Base-by-base conservation (phyloP, 1,140 invertebrate species). In the Chymomyza costata region DNA sequence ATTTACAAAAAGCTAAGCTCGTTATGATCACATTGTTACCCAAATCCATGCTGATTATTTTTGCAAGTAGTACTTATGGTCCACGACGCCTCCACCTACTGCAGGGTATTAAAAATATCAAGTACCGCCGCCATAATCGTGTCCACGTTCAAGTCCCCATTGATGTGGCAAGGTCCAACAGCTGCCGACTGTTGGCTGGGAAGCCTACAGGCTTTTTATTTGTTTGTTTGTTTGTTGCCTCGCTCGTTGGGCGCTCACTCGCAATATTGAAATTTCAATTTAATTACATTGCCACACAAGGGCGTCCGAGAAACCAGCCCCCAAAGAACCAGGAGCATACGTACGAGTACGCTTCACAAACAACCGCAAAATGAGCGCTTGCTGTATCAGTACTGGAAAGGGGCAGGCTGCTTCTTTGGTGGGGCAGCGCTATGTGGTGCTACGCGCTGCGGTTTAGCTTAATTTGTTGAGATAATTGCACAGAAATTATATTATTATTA, bases 191-290 rank as follows among this genome's bases (percentile, higher is more conserved):
- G 38, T 19, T 31, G 15, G 37, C 19, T 18, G 17, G 21, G 25
- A 18, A 18, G 30, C 10, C 25, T 8, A 14, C 18, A 15, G 35
- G 18, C 37, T 31, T 21, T 43, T n/a, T 18, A 10, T n/a, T 15
- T 18, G 11, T n/a, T 15, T 30, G 17, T 14, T 43, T 25, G 28
- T 13, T 13, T 7, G 38, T 18, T n/a, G 39, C 16, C 17, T 8
- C 18, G 11, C 19, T 19, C 6, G 19, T 41, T 18, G n/a, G n/a
- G n/a, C 16, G 8, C 46, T 54, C 63, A 53, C 47, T 70, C 59
- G 73, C 73, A 76, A 76, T 80, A 80, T 80, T 80, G 73, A 80
- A 80, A 80, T 80, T 80, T 80, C 73, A 80, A 80, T 80, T 80
- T 80, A 80, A 80, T 80, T 80, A 80, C 73, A 73, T 73, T 80